Percentiles rank a stretch among this genome's conserved stretches.
Evolutionary conservation across 2,113 vertebrate species (phyloP).

Genomic region (Saguinus imperator): DNA sequence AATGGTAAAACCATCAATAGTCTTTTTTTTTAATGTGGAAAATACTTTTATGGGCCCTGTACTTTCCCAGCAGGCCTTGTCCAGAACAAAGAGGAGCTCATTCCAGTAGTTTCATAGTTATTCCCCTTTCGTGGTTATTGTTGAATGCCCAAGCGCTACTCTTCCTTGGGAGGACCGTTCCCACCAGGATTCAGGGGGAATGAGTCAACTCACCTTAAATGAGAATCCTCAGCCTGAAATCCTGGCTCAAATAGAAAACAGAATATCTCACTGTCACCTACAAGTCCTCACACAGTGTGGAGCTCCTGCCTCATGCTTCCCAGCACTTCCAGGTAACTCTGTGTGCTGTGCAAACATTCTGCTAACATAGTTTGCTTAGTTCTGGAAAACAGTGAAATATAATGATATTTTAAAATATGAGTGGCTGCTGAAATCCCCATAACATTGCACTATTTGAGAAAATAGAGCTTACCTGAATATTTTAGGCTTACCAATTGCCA

Average conservation of each 20-base stretch:
- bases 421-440: conserved; percentile 73
- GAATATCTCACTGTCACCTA: not conserved
- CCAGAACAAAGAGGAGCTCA: not conserved
- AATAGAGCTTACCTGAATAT: conserved; percentile 78
- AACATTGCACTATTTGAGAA: conserved; percentile 67
- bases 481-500: conserved; percentile 81
- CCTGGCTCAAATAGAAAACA: not conserved
- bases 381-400: conserved; percentile 61
- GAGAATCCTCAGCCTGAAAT: not conserved
- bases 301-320: not conserved
- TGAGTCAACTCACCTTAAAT: not conserved
- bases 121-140: not conserved
- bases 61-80: not conserved
- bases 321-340: not conserved
- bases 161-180: too few relatives aligned
- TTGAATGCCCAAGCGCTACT: not conserved
- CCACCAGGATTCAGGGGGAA: not conserved
- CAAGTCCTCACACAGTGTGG: not conserved
- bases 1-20: not conserved
- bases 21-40: not conserved
- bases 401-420: conserved; percentile 71
- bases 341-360: not conserved
- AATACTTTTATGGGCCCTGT: not conserved
- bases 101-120: not conserved
- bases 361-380: conserved; percentile 50